A percentile compares a stretch with the other conserved stretches of the same genome.
phyloP scores from a whole-genome alignment of 2,888 invertebrate species.

The Amblyjoppa fuscipennis region DNA sequence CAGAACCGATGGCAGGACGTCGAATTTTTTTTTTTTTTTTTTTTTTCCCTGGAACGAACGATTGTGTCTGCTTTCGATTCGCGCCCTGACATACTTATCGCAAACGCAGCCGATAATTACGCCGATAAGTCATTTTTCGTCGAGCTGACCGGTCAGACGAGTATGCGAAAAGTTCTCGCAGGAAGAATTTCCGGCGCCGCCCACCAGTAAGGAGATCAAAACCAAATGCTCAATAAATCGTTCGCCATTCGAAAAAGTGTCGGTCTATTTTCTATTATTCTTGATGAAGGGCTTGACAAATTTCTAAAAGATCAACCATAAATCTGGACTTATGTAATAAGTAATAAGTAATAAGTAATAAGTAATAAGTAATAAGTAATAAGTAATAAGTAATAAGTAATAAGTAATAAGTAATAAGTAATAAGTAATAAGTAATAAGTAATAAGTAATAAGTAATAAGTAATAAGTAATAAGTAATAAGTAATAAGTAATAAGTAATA shows the following conservation, averaged over 20 bases:
- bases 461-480: neutral
- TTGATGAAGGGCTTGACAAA: too few species aligned
- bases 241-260: neutral
- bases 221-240: neutral
- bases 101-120: neutral
- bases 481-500: neutral
- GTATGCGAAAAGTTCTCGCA: neutral
- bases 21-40: slow-evolving; percentile 5
- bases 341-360: neutral
- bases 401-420: neutral
- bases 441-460: neutral
- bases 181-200: slow-evolving; percentile 8
- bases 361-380: neutral
- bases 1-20: neutral
- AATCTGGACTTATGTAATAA: neutral
- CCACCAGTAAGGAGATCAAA: neutral
- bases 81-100: slow-evolving; percentile 12
- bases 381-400: neutral
- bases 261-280: neutral
- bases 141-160: slow-evolving; percentile 8
- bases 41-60: neutral
- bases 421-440: neutral
- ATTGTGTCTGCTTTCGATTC: slow-evolving; percentile 20
- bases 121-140: slow-evolving; percentile 9
- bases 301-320: neutral